Evolutionary conservation across 2,888 invertebrate genomes (phyloP), one percentile per base, ranked within the genome.

Genomic region (Cataglyphis altisquamis): DNA sequence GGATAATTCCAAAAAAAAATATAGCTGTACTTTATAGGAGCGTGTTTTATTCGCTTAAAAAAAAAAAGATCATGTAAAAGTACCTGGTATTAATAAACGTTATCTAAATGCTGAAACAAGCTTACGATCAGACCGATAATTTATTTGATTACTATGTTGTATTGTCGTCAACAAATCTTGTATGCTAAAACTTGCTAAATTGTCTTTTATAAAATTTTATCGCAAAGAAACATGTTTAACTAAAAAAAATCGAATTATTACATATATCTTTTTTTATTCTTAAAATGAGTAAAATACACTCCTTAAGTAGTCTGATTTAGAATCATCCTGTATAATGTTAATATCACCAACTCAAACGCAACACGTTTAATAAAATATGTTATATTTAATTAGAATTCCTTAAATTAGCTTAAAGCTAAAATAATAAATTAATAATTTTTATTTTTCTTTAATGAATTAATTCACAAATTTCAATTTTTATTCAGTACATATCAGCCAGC

Each of bases 331-430:
- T 36, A 48, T 48, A 75, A 36, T 36, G 32, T 21, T 74, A 63
- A 36, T 15, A 36, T 45, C 25, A 45, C 36, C 32, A 21, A 66
- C 5, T 21, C 18, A 70, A 39, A 70, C 41, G 68, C 68, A 77
- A 77, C 72, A 72, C 57, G 60, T 72, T 78, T 78, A 62, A 75
- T 64, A 25, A 70, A 48, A 25, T n/a, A 52, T 10, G 2, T 10
- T 45, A 68, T 57, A 52, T 55, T 21, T 32, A 8, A 75, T 10
- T 9, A 55, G 1, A 64, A 10, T 52, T 64, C 8, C n/a, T 52
- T 52, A 52, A n/a, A 52, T 10, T 48, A 64, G 3, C 36, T 74
- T 52, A 12, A 48, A 25, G 8, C 18, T 21, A 10, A 36, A 21
- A 15, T 48, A 10, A 75, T 48, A 18, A 32, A n/a, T 60, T 73